phyloP scores from a whole-genome alignment of 1,140 invertebrate genomes.

The Phocides pigmalion region DNA sequence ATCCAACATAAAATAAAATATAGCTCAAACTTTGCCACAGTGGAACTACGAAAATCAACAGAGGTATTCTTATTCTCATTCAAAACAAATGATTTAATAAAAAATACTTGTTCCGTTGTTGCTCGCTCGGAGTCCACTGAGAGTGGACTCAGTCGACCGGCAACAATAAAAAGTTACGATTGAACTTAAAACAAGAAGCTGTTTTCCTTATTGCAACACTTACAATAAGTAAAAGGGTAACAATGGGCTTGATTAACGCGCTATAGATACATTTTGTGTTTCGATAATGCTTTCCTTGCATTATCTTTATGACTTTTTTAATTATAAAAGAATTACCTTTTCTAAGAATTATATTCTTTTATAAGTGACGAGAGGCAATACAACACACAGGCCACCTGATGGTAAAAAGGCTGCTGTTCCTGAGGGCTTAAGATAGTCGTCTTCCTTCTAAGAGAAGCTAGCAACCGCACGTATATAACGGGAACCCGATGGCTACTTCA shows the following conservation, averaged over 20 bases:
- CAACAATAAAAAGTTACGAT: constrained; percentile 59
- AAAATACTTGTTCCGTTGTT: constrained; percentile 20
- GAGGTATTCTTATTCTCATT: constrained; percentile 20
- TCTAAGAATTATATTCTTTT: too few relatives aligned
- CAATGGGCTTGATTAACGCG: constrained; percentile 8
- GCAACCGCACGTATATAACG: too few relatives aligned
- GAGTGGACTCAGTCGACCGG: constrained; percentile 40
- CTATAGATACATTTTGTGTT: not conserved
- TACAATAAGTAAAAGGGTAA: constrained; percentile 38
- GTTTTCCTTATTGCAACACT: constrained; percentile 54
- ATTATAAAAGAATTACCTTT: too few relatives aligned
- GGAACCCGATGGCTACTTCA: too few relatives aligned
- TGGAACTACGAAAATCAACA: not conserved
- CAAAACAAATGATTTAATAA: constrained; percentile 25
- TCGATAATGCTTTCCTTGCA: too few relatives aligned
- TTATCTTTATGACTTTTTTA: too few relatives aligned
- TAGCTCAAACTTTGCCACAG: not conserved
- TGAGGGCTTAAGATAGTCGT: too few relatives aligned
- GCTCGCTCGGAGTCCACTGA: constrained; percentile 16
- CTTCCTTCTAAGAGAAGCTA: too few relatives aligned
- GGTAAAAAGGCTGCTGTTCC: too few relatives aligned
- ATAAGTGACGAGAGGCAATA: too few relatives aligned
- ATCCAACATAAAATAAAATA: not conserved
- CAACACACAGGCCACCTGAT: too few relatives aligned
- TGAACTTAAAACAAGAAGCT: constrained; percentile 53